Evolutionary conservation across 2,113 vertebrate genomes (phyloP).

Genomic region (Neodon shergylaensis): DNA sequence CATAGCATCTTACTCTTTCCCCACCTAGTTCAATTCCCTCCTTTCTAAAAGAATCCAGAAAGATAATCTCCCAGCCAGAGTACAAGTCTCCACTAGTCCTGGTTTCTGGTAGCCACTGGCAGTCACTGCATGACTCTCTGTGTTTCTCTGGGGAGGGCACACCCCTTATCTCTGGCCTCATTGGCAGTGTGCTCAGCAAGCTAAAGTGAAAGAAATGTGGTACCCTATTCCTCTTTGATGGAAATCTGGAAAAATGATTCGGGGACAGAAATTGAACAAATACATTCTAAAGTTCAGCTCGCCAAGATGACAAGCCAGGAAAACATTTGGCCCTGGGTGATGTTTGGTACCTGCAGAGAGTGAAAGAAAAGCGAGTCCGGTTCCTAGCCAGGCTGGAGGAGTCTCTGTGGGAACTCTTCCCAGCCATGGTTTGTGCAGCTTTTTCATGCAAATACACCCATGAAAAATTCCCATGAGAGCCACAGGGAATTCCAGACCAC

Average conservation of each 20-base stretch:
- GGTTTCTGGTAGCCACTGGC: not conserved
- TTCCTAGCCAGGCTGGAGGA: not conserved
- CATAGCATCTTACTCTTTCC: not conserved
- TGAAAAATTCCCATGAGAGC: not conserved
- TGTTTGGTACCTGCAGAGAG: not conserved
- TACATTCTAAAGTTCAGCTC: not conserved
- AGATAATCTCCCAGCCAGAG: not conserved
- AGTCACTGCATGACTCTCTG: not conserved
- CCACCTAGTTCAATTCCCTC: not conserved
- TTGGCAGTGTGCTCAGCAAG: not conserved
- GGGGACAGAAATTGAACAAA: not conserved
- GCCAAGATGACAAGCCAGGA: not conserved
- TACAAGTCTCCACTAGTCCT: not conserved
- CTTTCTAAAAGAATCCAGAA: not conserved
- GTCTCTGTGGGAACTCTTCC: not conserved
- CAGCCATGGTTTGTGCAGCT: rapidly evolving
- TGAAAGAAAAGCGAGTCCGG: not conserved
- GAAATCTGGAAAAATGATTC: conserved; percentile 12
- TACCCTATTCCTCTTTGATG: not conserved
- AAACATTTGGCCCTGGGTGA: not conserved
- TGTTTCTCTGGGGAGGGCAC: not conserved
- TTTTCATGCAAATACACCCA: too few species aligned
- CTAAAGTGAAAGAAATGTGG: not conserved
- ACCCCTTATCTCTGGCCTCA: not conserved
- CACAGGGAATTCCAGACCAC: not conserved